These are phyloP conservation scores for Omphaloscelis lunosa DNA, from an alignment of 2,888 invertebrate genomes.

Conservation along the genomic window DNA sequence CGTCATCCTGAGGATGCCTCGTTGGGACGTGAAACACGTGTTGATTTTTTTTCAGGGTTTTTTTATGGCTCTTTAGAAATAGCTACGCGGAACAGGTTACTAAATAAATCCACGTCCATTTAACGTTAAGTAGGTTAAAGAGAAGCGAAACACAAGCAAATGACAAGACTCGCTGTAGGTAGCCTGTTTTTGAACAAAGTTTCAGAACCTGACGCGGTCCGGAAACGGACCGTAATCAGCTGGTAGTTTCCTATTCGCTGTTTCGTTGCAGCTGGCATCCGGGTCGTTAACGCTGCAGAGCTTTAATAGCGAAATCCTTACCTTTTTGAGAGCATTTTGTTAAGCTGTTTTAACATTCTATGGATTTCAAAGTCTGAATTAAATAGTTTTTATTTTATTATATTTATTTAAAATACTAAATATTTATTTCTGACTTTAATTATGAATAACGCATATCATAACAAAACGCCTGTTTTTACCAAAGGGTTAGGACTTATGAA, in stretches of 20 bases:
- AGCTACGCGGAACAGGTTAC: too few relatives aligned
- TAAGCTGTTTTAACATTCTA: not conserved
- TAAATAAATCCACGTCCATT: too few relatives aligned
- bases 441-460: not conserved
- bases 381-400: too few relatives aligned
- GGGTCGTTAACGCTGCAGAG: not conserved
- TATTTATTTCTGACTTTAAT: not conserved
- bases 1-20: too few relatives aligned
- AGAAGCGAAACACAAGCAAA: too few relatives aligned
- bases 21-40: too few relatives aligned
- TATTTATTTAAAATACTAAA: too few relatives aligned
- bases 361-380: too few relatives aligned
- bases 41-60: too few relatives aligned
- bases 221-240: not conserved
- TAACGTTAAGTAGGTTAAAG: not conserved
- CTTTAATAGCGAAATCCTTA: slow-evolving; percentile 8
- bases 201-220: not conserved
- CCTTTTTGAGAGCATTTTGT: not conserved
- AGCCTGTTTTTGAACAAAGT: not conserved
- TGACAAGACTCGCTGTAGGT: not conserved
- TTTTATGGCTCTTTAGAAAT: too few relatives aligned
- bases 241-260: not conserved
- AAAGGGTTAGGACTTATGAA: not conserved
- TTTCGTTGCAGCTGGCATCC: not conserved
- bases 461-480: not conserved